phyloP scores from a whole-genome alignment of 2,888 invertebrate genomes.

The Sesamia inferens region DNA sequence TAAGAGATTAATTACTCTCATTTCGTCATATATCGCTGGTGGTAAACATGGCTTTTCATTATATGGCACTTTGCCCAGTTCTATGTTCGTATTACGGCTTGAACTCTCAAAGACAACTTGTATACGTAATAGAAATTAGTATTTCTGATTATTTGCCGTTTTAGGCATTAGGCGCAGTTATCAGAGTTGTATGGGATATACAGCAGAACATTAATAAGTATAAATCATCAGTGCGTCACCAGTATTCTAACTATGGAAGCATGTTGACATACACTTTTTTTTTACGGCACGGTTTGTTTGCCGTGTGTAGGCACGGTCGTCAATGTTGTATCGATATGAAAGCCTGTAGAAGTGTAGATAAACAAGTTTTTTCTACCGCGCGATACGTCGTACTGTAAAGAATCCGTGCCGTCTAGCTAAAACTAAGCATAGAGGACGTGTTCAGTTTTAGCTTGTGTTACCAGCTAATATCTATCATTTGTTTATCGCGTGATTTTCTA shows the following conservation, averaged over 20 bases:
- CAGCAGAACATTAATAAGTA: too few relatives aligned
- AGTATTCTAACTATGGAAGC: too few relatives aligned
- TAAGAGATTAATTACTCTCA: constrained; percentile 9
- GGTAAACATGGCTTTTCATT: constrained; percentile 16
- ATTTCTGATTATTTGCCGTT: neutral
- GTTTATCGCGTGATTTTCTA: constrained; percentile 28
- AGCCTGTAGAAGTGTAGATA: neutral
- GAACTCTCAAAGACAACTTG: constrained; percentile 16
- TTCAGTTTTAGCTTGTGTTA: constrained; percentile 14
- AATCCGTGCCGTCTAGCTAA: neutral
- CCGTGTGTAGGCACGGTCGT: too few relatives aligned
- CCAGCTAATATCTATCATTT: constrained; percentile 27
- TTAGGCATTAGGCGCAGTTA: too few relatives aligned
- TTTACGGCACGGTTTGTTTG: too few relatives aligned
- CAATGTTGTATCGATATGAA: too few relatives aligned
- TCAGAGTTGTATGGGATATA: neutral
- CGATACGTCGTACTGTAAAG: neutral
- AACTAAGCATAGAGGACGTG: neutral
- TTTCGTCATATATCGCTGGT: constrained; percentile 3
- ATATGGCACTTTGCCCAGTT: constrained; percentile 22
- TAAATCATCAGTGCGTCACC: too few relatives aligned
- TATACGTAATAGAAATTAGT: neutral
- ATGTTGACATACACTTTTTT: too few relatives aligned
- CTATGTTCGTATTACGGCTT: constrained; percentile 16
- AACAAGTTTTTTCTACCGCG: too few relatives aligned